These are phyloP conservation scores for Heliconius hermathena DNA, from an alignment of 1,140 invertebrate genomes.

Conservation along the genomic window DNA sequence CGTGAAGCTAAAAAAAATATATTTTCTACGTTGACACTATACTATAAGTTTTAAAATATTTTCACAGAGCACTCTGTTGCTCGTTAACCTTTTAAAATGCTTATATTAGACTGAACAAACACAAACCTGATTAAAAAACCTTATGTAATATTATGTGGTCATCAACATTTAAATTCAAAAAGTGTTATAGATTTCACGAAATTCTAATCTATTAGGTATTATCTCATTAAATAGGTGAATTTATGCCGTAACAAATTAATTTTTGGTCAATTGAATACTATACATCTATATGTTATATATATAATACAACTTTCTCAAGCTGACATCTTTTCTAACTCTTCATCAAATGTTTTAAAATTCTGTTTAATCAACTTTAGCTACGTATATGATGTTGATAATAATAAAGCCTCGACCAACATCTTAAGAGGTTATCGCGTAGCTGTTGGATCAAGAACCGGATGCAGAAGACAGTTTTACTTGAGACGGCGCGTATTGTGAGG, in stretches of 20 bases:
- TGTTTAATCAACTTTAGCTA: neutral
- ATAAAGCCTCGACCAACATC: too few relatives aligned
- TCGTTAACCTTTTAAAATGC: conserved; percentile 10
- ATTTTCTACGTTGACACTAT: neutral
- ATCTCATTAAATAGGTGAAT: neutral
- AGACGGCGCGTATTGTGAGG: too few relatives aligned
- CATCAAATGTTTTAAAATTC: neutral
- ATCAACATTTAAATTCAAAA: neutral
- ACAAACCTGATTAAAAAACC: neutral
- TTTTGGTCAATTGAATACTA: neutral
- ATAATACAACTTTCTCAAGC: neutral
- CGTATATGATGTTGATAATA: too few relatives aligned
- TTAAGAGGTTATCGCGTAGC: too few relatives aligned
- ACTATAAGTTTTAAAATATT: neutral
- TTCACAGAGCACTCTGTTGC: neutral
- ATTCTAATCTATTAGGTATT: neutral
- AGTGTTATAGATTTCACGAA: neutral
- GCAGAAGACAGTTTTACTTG: too few relatives aligned
- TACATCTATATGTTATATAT: neutral
- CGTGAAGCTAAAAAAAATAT: too few relatives aligned
- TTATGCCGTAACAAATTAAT: neutral
- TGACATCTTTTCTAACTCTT: neutral
- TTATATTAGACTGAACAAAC: neutral
- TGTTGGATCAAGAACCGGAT: too few relatives aligned
- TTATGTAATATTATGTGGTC: neutral